Evolutionary conservation across 2,797 vertebrate genomes (phyloP), one percentile per base, ranked within the genome.

Genomic region (Neopelma chrysocephalum): DNA sequence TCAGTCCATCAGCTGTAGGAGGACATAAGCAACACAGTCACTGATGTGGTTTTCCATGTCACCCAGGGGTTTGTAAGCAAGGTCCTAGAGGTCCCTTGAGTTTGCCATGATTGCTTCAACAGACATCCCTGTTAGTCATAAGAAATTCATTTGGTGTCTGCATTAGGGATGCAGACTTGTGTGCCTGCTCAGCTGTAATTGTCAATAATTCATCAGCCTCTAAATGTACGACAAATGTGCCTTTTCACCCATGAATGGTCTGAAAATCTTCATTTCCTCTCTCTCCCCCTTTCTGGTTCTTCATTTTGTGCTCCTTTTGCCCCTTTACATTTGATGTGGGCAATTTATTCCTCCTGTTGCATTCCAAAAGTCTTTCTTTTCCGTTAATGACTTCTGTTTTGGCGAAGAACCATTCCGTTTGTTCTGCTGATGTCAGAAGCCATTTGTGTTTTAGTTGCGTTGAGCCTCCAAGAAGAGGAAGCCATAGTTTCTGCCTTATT

Each of bases 181-280:
- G 34, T 80, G 50, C 23, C 82, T 83, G 36, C 56, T 97, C 90
- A 89, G 69, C 86, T 88, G 90, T 85, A 82, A 95, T 89, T 94
- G 62, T 96, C 86, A 97, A 96, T 97, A 96, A 97, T 96, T 97
- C 94, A 97, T 94, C 86, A 95, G 51, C 79, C 65, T 72, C 79
- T 97, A 97, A 96, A 90, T 85, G 90, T 96, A 93, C 77, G 94
- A 94, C 91, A 97, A 93, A 94, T 94, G 38, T 93, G 89, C 38
- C 65, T 96, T 97, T 97, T 97, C 94, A 89, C 82, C 57, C 89
- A 78, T 90, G 88, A 92, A 69, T 2, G 2, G n/a, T 79, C 75
- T 86, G 43, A 57, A 93, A 82, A 69, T 62, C 29, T 58, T 72
- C 22, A 48, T 76, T 93, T 92, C 92, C 58, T 61, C 15, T 56